Base-by-base conservation (phyloP, 2,888 invertebrate species). In the Lasius platythorax region DNA sequence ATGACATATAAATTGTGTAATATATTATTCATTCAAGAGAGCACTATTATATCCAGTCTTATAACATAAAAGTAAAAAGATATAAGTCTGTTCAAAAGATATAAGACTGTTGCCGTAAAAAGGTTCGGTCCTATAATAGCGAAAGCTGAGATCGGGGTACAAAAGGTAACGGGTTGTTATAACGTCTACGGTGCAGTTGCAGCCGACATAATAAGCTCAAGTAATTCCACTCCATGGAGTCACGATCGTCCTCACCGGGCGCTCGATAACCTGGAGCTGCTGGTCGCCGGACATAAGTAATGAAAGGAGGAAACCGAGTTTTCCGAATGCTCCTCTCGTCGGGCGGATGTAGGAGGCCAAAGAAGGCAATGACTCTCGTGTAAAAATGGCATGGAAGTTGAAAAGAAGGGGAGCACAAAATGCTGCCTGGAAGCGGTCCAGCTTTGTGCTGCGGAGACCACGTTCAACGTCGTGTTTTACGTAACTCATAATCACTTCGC, bases 401-500 rank as follows among this genome's bases (percentile, higher is more conserved):
- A 83, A 76, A 70, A 72, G 70, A 76, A 75, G 58, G 40, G 61
- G 63, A 50, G 63, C 81, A 76, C 68, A 78, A 87, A 84, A 85
- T 89, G 86, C 81, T 84, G 86, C 76, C 87, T 92, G 91, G 92
- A 92, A 90, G 56, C 74, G 84, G 84, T 91, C 92, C 92, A 92
- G 89, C 88, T 90, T 89, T 87, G 88, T 86, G 79, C 85, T 78
- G 82, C 85, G 79, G 12, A 87, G 89, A 86, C 87, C 85, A 85
- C 84, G 87, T 89, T 87, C 68, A 28, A 23, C 84, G 70, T 76
- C 88, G 87, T 87, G 87, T 90, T 87, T 88, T 87, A 89, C 85
- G 89, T 87, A 90, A 88, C 87, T 91, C 89, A 87, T 91, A 91
- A 91, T 90, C 85, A 88, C 84, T 23, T 3, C 15, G 12, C 28